Conservation (phyloP, 1,140 invertebrate genomes). For the Drosophila sechellia region DNA sequence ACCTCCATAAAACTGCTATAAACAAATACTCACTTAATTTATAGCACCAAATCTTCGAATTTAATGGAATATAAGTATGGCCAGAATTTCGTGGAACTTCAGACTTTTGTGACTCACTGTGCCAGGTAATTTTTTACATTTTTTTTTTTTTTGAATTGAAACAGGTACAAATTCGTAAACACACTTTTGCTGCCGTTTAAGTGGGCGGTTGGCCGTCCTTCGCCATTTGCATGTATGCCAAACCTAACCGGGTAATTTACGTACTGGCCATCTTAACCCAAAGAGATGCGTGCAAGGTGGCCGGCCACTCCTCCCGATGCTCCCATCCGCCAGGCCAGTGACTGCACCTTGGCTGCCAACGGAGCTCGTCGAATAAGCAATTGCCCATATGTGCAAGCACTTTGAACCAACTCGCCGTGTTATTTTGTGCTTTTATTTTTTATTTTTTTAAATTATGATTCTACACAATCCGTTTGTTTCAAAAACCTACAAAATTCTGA, state of each 20-base stretch:
- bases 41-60: background rate
- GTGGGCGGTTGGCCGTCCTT: slow-evolving; percentile 1
- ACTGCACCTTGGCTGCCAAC: slow-evolving; percentile 11
- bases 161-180: slow-evolving; percentile 23
- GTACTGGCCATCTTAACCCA: slow-evolving; percentile 9
- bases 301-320: slow-evolving; percentile 1
- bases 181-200: slow-evolving; percentile 1
- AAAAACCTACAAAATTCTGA: no score
- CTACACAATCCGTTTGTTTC: no score
- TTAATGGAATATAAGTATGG: background rate
- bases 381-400: slow-evolving; percentile 28
- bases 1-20: slow-evolving; percentile 5
- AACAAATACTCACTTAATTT: slow-evolving; percentile 1
- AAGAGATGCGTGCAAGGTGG: slow-evolving; percentile 18
- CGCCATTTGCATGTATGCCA: slow-evolving; percentile 34
- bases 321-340: background rate
- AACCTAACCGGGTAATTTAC: background rate
- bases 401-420: slow-evolving; percentile 12
- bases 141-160: background rate
- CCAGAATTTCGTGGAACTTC: background rate
- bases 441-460: background rate
- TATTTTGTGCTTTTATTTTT: background rate
- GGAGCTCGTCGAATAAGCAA: slow-evolving; percentile 29
- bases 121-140: background rate
- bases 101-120: slow-evolving; percentile 13